Percentiles rank a stretch among this genome's conserved stretches.
Conservation (phyloP, 2,113 vertebrate species). For the Cairina moschata region DNA sequence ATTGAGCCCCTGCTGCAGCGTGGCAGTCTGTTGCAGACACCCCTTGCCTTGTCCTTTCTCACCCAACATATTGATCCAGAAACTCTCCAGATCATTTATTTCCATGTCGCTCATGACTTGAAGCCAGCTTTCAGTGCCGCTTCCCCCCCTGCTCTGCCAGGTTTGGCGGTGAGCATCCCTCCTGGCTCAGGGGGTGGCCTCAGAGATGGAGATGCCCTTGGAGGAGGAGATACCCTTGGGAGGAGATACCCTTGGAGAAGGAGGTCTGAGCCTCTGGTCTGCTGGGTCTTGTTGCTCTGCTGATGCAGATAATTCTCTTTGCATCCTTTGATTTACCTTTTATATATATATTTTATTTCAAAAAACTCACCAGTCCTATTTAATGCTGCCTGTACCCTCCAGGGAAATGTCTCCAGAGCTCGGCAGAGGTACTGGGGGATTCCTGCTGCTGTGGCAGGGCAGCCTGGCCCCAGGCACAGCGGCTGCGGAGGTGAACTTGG, state of each 20-base stretch:
- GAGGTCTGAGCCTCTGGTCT: no score
- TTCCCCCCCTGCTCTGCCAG: background rate
- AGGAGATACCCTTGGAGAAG: no score
- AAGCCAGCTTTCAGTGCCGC: background rate
- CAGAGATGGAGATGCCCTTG: background rate
- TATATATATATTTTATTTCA: no score
- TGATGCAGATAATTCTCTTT: background rate
- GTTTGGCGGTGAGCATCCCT: background rate
- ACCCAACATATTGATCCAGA: background rate
- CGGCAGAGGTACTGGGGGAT: background rate
- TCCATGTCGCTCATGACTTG: background rate
- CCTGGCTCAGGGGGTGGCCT: background rate
- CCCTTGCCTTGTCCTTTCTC: background rate
- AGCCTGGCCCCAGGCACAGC: background rate
- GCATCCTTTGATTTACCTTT: background rate
- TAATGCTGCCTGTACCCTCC: rapidly evolving
- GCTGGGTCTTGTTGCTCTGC: background rate
- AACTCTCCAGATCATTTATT: background rate
- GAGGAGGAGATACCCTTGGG: no score
- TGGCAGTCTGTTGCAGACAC: background rate
- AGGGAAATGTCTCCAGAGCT: background rate
- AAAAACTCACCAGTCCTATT: background rate
- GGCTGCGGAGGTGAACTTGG: background rate
- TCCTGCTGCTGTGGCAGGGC: background rate
- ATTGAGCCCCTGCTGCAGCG: background rate